phyloP scores from a whole-genome alignment of 2,113 vertebrate genomes.

The Elephantulus edwardii region DNA sequence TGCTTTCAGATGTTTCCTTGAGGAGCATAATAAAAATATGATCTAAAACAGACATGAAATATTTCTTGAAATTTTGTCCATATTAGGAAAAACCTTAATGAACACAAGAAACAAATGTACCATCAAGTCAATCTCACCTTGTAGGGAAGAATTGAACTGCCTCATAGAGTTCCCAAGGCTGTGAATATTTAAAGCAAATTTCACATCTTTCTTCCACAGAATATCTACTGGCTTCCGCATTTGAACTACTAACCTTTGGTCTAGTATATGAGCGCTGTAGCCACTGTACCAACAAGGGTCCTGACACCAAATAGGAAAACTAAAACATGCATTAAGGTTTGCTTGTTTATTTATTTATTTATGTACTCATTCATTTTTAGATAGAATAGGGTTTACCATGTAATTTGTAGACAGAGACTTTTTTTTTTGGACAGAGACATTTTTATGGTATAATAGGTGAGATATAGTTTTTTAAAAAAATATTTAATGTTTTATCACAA shows the following conservation, averaged over 20 bases:
- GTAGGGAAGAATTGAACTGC: too few species aligned
- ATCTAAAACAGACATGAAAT: not conserved
- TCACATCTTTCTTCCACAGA: too few species aligned
- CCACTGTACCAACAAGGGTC: too few species aligned
- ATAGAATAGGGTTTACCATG: not conserved
- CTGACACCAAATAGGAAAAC: not conserved
- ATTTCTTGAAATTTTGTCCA: not conserved
- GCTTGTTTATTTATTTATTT: too few species aligned
- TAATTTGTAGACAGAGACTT: not conserved
- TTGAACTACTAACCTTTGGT: too few species aligned
- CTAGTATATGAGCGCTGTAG: too few species aligned
- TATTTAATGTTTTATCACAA: not conserved
- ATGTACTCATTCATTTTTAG: not conserved
- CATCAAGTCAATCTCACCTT: too few species aligned
- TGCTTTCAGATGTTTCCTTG: constrained; percentile 7
- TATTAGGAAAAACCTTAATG: not conserved
- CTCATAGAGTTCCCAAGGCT: too few species aligned
- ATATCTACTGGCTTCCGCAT: too few species aligned
- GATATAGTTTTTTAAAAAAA: not conserved
- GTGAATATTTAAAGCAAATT: too few species aligned
- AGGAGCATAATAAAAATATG: not conserved
- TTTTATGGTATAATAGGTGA: not conserved
- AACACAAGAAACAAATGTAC: not conserved
- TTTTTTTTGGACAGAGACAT: too few species aligned
- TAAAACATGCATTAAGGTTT: not conserved